These are phyloP conservation scores for Proteles cristata DNA, from an alignment of 2,113 vertebrate genomes.

Conservation along the genomic window DNA sequence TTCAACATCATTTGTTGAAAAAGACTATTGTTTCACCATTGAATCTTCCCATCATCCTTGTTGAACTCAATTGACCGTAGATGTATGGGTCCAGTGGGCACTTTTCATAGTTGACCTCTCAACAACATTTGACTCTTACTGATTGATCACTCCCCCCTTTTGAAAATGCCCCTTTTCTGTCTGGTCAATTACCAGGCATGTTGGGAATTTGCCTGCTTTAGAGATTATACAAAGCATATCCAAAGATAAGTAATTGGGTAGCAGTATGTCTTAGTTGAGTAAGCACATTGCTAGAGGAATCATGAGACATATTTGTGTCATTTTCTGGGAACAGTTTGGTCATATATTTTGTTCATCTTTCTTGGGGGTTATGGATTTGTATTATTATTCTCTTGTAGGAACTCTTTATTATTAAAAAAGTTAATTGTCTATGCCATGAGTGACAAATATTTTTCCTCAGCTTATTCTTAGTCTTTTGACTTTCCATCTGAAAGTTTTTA, in stretches of 20 bases:
- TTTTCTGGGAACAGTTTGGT: constrained; percentile 1
- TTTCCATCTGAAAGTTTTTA: not conserved
- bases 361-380: not conserved
- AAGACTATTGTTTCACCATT: not conserved
- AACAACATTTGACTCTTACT: not conserved
- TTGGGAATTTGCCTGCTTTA: not conserved
- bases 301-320: not conserved
- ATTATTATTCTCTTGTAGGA: not conserved
- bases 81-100: not conserved
- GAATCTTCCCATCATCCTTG: not conserved
- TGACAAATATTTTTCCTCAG: not conserved
- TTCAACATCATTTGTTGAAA: not conserved
- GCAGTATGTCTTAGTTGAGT: not conserved
- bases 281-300: not conserved
- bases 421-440: not conserved
- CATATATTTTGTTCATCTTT: not conserved
- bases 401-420: constrained; percentile 6
- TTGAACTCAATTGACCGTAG: not conserved
- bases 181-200: not conserved
- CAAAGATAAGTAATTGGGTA: not conserved
- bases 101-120: not conserved
- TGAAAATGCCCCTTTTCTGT: not conserved
- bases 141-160: not conserved
- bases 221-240: not conserved
- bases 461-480: not conserved